Evolutionary conservation across 53 echinoderm and acorn worm species (phyloP).

Genomic region (Henricia sp.): DNA sequence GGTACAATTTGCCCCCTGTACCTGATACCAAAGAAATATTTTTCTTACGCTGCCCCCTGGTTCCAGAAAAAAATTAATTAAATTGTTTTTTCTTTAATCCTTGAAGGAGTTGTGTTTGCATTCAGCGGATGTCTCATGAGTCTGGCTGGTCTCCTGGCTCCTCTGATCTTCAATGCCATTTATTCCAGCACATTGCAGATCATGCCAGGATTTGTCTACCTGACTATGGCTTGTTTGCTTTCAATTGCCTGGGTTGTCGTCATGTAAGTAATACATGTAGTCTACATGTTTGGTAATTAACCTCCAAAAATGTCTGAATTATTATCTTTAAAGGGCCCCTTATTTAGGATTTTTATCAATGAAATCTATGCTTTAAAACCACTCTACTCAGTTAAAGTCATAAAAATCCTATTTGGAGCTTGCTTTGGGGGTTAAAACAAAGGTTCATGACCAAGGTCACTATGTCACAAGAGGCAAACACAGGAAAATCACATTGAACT

Average conservation of each 20-base stretch:
- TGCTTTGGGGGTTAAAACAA: too few relatives aligned
- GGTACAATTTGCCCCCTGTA: too few relatives aligned
- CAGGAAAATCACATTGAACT: too few relatives aligned
- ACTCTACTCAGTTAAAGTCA: not conserved
- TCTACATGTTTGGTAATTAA: not conserved
- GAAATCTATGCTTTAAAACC: not conserved
- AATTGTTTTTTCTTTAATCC: too few relatives aligned
- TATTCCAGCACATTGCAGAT: constrained; percentile 58
- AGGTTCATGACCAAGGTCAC: too few relatives aligned
- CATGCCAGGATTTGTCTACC: constrained; percentile 62
- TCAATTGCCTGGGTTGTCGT: constrained; percentile 42
- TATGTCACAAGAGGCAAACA: too few relatives aligned
- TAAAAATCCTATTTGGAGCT: too few relatives aligned
- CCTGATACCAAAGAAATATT: too few relatives aligned
- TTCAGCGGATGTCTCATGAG: constrained; percentile 72
- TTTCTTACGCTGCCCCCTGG: too few relatives aligned
- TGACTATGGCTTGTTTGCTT: constrained; percentile 61
- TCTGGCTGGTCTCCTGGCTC: constrained; percentile 32
- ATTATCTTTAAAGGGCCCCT: too few relatives aligned
- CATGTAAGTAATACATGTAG: constrained; percentile 48
- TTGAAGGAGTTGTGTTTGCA: constrained; percentile 70
- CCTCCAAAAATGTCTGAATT: not conserved
- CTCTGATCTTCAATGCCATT: constrained; percentile 62
- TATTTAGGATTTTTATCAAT: too few relatives aligned
- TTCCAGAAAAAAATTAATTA: too few relatives aligned